Evolutionary conservation across 2,113 vertebrate species (phyloP), one percentile per base, ranked within the genome.

Genomic region (Piaya cayana): DNA sequence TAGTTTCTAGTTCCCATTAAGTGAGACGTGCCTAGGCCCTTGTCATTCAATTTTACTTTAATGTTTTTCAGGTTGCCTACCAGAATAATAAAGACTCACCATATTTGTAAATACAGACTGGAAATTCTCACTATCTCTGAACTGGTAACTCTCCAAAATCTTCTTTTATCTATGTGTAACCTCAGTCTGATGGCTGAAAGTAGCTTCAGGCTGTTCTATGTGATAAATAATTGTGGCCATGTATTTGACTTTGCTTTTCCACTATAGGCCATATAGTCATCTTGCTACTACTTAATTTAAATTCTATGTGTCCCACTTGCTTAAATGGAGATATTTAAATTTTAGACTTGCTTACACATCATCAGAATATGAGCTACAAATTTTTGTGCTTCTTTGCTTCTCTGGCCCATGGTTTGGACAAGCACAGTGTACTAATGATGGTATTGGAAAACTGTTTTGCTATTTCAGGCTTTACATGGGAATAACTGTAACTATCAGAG

Each of bases 51-150:
- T 68, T 76, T 90, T 82, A 32, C 17, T 55, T 80, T 42, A 62
- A 58, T 65, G 11, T 5, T 86, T 74, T 78, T 60, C 82, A 56
- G 43, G 36, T 49, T 88, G 34, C 22, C 11, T 69, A 74, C 3
- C 15, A 90, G 12, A 15, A 50, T 53, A 68, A 80, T 65, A 82
- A 70, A 77, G 5, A 29, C 5, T 85, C 11, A 37, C 8, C 19
- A 34, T 42, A 55, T 74, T 87, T 69, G 36, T 92, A 92, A 69
- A 12, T 4, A 13, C 8, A 52, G 14, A 68, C 30, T 15, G 72
- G 4, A 91, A 93, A 80, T 60, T 94, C 43, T 86, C 42, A 27
- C 88, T 93, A 72, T 2, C 26, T 80, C 34, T 67, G 82, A 80
- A 37, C 12, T 37, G 85, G 50, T 19, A 86, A 7, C 15, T 77